Evolutionary conservation across 2,888 invertebrate genomes (phyloP).

Genomic region (Acanthosepion lycidas): DNA sequence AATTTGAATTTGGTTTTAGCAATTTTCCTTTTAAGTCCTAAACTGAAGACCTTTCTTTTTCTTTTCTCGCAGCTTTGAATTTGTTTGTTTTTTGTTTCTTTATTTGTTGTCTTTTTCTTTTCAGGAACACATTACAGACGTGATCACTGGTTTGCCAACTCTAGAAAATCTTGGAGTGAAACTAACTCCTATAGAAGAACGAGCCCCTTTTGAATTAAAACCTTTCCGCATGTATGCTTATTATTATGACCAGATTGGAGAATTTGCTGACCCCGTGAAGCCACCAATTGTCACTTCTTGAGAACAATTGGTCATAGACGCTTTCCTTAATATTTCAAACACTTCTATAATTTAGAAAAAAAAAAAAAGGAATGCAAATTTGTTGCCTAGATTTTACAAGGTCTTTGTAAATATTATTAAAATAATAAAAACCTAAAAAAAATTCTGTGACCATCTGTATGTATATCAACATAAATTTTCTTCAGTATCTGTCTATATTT

Average conservation of each 20-base stretch:
- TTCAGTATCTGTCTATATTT: not conserved
- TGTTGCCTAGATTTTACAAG: not conserved
- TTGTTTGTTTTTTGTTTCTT: not conserved
- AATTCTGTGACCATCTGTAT: not conserved
- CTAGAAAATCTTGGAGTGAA: slow-evolving; percentile 90
- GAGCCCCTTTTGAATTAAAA: slow-evolving; percentile 87
- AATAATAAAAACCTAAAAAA: not conserved
- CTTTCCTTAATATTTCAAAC: not conserved
- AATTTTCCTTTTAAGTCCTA: not conserved
- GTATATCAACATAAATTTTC: too few species aligned
- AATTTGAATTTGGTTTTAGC: not conserved
- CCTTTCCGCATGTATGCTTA: slow-evolving; percentile 82
- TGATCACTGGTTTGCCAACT: slow-evolving; percentile 79
- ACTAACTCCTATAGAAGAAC: slow-evolving; percentile 85
- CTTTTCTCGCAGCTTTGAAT: not conserved
- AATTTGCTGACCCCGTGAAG: slow-evolving; percentile 79
- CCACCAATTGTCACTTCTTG: slow-evolving; percentile 53
- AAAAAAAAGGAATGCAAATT: not conserved
- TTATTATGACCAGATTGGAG: slow-evolving; percentile 85
- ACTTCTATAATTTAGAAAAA: not conserved
- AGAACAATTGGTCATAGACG: not conserved
- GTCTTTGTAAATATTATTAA: slow-evolving; percentile 20
- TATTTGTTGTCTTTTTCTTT: slow-evolving; percentile 56
- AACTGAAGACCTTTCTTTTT: not conserved
- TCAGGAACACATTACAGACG: slow-evolving; percentile 86